Evolutionary conservation across 1,140 invertebrate species (phyloP), one percentile per base, ranked within the genome.

Genomic region (Anthonomus grandis): DNA sequence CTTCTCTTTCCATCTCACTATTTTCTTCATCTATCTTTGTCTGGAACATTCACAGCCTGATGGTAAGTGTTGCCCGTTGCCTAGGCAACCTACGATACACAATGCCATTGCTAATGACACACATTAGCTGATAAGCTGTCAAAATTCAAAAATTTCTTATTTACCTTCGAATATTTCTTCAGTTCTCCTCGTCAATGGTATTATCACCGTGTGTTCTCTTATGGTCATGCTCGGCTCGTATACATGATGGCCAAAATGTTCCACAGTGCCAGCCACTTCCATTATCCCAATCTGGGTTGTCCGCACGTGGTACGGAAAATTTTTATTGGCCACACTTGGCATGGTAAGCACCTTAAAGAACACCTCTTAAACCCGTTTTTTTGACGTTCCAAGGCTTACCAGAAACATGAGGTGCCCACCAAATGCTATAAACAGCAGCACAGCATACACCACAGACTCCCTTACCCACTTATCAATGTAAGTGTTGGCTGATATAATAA

Each of bases 381-480:
- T 9, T 3, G n/a, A 17, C 1, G 3, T 31, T 18, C 13, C 12
- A 21, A 49, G 17, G 48, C 68, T 75, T 68, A 80, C 80, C 74
- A 95, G 75, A 75, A 95, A 95, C 69, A 88, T 80, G 4, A 87
- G 68, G 68, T 94, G 91, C 24, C 91, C 92, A 23, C 83, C 72
- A 59, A 91, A 83, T 12, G 86, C 80, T 15, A 93, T 86, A 47
- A 84, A 82, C 22, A 89, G 77, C 12, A 91, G 79, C 3, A 92
- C 86, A 10, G 84, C 87, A 60, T 86, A 87, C 0, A 93, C 88
- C 0, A 93, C 84, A 64, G 91, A 94, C 68, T 95, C 92, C 60
- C 93, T 73, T n/a, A 93, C 85, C 91, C 91, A 95, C 73, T 87
- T 86, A 71, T 91, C 88, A 46, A 95, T 85, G 39, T 87, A 83